Evolutionary conservation across 2,888 invertebrate genomes (phyloP), one percentile per base, ranked within the genome.

Genomic region (Andricus quercusramuli): DNA sequence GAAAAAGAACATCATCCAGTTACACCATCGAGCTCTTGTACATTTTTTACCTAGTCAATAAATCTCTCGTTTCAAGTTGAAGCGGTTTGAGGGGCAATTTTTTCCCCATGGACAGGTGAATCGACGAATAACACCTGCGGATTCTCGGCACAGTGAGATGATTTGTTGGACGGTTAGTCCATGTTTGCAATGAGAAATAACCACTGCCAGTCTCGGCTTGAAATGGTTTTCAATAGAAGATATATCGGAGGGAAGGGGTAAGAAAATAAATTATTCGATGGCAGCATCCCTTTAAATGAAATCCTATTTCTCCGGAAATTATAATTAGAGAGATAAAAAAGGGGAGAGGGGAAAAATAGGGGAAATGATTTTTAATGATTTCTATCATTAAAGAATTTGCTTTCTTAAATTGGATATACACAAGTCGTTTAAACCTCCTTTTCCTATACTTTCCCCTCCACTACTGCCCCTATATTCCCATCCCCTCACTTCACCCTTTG

Each of bases 151-250:
- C 2, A 70, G 17, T 70, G 41, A 82, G 84, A 86, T 86, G 86
- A 88, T 88, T 88, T 87, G 86, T 88, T 87, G 83, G 84, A 82
- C 77, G 83, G 79, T 85, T 83, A 82, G 84, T 76, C 79, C 82
- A 83, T 87, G 86, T 88, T 88, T 88, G 85, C 87, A 56, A 56
- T 74, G 74, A 74, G n/a, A 74, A 74, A 74, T 74, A 70, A 70
- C 70, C 29, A 51, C 56, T 74, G 15, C 3, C 25, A 22, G 29
- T 29, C 5, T 17, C 29, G 51, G 51, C 29, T 74, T 74, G 32
- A 32, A 51, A 56, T 37, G 56, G n/a, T 74, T 74, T 56, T 56
- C 32, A 74, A 56, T 51, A 56, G 29, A 74, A 56, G 32, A 74
- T 74, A 20, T 29, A 29, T 25, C 20, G 17, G 32, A 11, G 56